These are phyloP conservation scores for Aspidoscelis tigris DNA, from an alignment of 2,113 vertebrate genomes.

Conservation along the genomic window DNA sequence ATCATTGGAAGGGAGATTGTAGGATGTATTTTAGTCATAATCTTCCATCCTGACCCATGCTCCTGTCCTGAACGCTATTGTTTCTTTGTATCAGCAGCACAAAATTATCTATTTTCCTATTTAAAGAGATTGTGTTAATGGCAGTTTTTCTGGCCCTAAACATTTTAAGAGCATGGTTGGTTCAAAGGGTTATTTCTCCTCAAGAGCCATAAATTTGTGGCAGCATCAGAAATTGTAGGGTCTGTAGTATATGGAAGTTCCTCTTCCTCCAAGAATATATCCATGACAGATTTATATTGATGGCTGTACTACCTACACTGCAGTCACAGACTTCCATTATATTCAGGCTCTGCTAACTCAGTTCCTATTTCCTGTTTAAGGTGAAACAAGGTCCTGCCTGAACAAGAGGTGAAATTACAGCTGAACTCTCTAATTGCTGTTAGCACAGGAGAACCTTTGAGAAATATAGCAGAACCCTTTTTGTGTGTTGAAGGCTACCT, in stretches of 20 bases:
- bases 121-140: constrained; percentile 40
- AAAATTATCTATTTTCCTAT: constrained; percentile 30
- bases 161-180: constrained; percentile 34
- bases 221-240: constrained; percentile 68
- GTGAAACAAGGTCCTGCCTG: constrained; percentile 71
- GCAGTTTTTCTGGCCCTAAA: constrained; percentile 27
- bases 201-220: constrained; percentile 69
- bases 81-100: not conserved
- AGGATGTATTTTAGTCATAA: not conserved
- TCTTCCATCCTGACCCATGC: not conserved
- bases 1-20: not conserved
- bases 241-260: constrained; percentile 69
- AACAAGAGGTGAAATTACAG: constrained; percentile 80
- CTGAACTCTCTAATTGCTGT: constrained; percentile 77
- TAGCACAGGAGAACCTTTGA: constrained; percentile 69
- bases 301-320: constrained; percentile 64
- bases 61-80: not conserved
- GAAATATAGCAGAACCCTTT: constrained; percentile 58
- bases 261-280: constrained; percentile 74
- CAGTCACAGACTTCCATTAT: constrained; percentile 76
- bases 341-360: constrained; percentile 71
- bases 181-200: constrained; percentile 68
- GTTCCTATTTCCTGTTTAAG: constrained; percentile 80
- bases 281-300: constrained; percentile 82
- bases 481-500: constrained; percentile 47